Evolutionary conservation across 2,113 vertebrate genomes (phyloP), one percentile per base, ranked within the genome.

Genomic region (Kryptolebias marmoratus): DNA sequence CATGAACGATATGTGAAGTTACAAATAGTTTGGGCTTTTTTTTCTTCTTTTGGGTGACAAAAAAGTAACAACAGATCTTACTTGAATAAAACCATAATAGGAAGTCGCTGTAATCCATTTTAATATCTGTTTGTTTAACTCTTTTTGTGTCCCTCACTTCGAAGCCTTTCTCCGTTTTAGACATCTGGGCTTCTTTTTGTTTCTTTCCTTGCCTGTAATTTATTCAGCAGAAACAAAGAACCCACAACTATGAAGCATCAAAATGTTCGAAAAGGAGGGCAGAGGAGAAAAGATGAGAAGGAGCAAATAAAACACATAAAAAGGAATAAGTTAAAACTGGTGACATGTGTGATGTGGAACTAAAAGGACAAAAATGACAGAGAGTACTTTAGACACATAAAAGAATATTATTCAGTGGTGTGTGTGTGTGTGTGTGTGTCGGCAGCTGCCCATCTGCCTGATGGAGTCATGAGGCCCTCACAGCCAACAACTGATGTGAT

Each of bases 311-410:
- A 77, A 82, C 85, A 85, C 63, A 90, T 62, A 74, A 83, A 70
- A 84, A 27, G 11, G 50, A n/a, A 22, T 42, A 6, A 55, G 54
- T 60, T 27, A 22, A 44, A 44, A 44, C 15, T 2, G 39, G 56
- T 63, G 67, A 63, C 16, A 39, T 15, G 68, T 87, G 72, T 85
- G 86, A 88, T 90, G 86, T 89, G 84, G 82, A 55, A 64, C 76
- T 81, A 83, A 83, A 82, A 82, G 78, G 79, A 85, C 81, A 80
- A 80, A 85, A 86, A 89, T 88, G 84, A 88, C 83, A 88, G 87
- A 71, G 85, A 89, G 84, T 83, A 67, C 54, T 77, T 84, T 42
- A 86, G 68, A 82, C 56, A 64, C 69, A 77, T 83, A 79, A 83
- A 89, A 85, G 71, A 75, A 85, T 68, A 84, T 85, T 80, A 77